phyloP scores from a whole-genome alignment of 2,888 invertebrate species.

The Tigriopus californicus region DNA sequence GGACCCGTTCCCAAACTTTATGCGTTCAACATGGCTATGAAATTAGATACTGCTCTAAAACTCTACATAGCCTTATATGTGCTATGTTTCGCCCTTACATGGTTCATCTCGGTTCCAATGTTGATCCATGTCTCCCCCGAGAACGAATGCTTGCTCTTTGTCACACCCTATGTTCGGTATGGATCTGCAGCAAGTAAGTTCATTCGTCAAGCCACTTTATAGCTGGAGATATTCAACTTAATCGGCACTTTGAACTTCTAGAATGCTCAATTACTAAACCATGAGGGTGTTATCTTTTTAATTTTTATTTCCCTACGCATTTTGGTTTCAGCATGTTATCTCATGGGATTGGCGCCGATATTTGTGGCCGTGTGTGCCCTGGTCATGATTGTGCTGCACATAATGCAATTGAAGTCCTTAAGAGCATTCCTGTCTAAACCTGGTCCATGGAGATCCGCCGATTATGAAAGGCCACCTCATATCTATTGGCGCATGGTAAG shows the following conservation, averaged over 20 bases:
- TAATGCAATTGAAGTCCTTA: neutral
- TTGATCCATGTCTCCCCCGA: constrained; percentile 1
- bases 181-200: neutral
- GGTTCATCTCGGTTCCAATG: neutral
- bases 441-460: neutral
- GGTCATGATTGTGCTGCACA: neutral
- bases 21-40: neutral
- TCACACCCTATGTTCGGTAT: neutral
- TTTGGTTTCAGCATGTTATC: neutral
- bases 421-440: neutral
- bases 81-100: neutral
- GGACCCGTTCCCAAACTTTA: no score
- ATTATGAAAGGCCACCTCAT: neutral
- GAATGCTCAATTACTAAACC: no score
- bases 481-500: neutral
- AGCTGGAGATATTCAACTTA: no score
- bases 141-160: neutral
- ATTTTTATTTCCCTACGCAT: no score
- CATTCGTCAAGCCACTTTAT: neutral
- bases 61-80: neutral
- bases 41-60: neutral
- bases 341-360: neutral
- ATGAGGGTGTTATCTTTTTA: no score
- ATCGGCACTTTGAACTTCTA: no score
- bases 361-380: neutral